These are phyloP conservation scores for Erebia palarica DNA, from an alignment of 2,888 invertebrate genomes.

Conservation along the genomic window DNA sequence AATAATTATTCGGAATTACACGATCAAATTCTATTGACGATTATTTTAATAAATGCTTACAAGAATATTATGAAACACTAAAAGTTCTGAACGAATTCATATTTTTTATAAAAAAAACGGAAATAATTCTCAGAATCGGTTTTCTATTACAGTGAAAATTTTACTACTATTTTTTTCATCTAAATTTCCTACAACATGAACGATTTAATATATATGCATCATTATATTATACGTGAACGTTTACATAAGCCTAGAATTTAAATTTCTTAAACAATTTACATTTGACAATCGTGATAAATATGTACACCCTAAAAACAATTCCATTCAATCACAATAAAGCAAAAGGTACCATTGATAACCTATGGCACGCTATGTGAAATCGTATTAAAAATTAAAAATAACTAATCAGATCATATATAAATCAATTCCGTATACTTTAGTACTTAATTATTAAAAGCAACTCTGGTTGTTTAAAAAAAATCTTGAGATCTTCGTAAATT, in stretches of 20 bases:
- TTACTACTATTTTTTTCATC: slow-evolving; percentile 59
- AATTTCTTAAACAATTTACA: slow-evolving; percentile 68
- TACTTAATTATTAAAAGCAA: slow-evolving; percentile 39
- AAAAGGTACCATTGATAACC: slow-evolving; percentile 44
- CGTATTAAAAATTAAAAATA: slow-evolving; percentile 39
- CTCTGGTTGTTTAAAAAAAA: slow-evolving; percentile 33
- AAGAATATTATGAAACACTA: slow-evolving; percentile 38
- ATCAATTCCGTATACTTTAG: slow-evolving; percentile 46
- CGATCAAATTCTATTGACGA: slow-evolving; percentile 37
- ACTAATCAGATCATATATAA: slow-evolving; percentile 56
- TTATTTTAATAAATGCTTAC: slow-evolving; percentile 45
- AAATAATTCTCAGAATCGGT: slow-evolving; percentile 42
- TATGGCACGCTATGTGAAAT: slow-evolving; percentile 50
- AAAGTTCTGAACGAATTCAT: slow-evolving; percentile 35
- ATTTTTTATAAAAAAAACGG: slow-evolving; percentile 37
- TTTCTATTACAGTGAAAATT: slow-evolving; percentile 50
- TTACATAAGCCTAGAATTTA: slow-evolving; percentile 65
- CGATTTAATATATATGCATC: slow-evolving; percentile 72
- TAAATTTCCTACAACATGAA: slow-evolving; percentile 79
- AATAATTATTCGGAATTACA: slow-evolving; percentile 38
- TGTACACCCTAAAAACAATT: slow-evolving; percentile 67
- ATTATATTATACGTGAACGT: slow-evolving; percentile 63
- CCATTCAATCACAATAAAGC: slow-evolving; percentile 52
- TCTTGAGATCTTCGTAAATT: slow-evolving; percentile 39
- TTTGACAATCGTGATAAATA: slow-evolving; percentile 68